Base-by-base conservation (phyloP, 1,140 invertebrate genomes). In the Megathymus violae region DNA sequence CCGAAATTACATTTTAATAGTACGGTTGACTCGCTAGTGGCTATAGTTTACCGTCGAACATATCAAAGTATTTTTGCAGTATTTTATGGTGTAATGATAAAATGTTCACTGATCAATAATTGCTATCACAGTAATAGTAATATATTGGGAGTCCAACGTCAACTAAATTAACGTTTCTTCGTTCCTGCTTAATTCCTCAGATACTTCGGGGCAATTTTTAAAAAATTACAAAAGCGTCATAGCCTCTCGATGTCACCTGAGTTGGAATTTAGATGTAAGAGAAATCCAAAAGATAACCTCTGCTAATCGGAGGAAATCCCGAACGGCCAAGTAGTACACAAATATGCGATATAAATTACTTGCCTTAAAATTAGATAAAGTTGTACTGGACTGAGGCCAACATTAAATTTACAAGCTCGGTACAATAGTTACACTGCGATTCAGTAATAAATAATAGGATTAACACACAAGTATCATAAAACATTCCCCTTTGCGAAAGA, bases 1-100 rank as follows among this genome's bases (percentile, higher is more conserved):
- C 13, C 58, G 19, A 58, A 67, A 58, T 62, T 62, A 58, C 64
- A 62, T 50, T 67, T 67, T 58, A 61, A 58, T 51, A 56, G 31
- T 47, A 56, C 25, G 14, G 54, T 46, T 58, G 22, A 58, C 46
- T 44, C 54, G 36, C 19, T 43, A 56, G 14, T 43, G 41, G 38
- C 54, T 22, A 58, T 58, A 44, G 46, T 46, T 46, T 58, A 58
- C 44, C 41, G 25, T 58, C 54, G 22, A 56, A 41, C 14, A n/a
- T 31, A 44, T 43, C n/a, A 14, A 25, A 34, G 27, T 5, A 14
- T 40, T 41, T 14, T 25, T 54, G n/a, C n/a, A n/a, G n/a, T n/a
- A n/a, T n/a, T n/a, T n/a, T n/a, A n/a, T n/a, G n/a, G n/a, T n/a
- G n/a, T n/a, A n/a, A n/a, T n/a, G n/a, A n/a, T n/a, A n/a, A n/a